Evolutionary conservation across 2,888 invertebrate species (phyloP).

Genomic region (Oscheius onirici): DNA sequence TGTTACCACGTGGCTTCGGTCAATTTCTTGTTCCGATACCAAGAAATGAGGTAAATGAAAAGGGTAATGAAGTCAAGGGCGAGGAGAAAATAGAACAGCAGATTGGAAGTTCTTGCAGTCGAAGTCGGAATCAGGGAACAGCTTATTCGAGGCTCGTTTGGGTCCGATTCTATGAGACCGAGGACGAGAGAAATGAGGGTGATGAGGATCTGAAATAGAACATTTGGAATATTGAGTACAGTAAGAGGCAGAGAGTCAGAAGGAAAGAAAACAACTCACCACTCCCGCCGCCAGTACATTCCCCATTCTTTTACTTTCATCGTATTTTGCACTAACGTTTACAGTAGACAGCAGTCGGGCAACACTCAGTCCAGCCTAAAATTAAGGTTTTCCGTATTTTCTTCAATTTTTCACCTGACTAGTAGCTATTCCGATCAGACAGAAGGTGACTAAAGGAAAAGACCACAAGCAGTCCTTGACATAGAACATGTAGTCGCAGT

Average conservation of each 20-base stretch:
- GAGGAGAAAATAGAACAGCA: conserved; percentile 17
- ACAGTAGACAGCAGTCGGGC: conserved; percentile 5
- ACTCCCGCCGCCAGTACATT: not conserved
- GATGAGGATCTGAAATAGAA: not conserved
- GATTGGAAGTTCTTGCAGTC: conserved; percentile 15
- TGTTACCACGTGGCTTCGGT: conserved; percentile 4
- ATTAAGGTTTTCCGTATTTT: not conserved
- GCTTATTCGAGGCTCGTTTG: not conserved
- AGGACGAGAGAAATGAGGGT: conserved; percentile 7
- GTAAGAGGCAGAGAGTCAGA: not conserved
- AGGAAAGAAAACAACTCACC: not conserved
- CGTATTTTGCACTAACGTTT: conserved; percentile 6
- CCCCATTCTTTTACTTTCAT: not conserved
- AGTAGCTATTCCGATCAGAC: conserved; percentile 26
- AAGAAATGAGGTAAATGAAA: conserved; percentile 12
- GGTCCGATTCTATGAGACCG: not conserved
- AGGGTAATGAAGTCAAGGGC: conserved; percentile 12
- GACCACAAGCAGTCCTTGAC: conserved; percentile 16
- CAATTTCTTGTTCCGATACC: not conserved
- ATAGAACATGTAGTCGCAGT: conserved; percentile 14
- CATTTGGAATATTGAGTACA: not conserved
- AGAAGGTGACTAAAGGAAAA: not conserved
- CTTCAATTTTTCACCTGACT: conserved; percentile 5
- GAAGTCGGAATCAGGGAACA: conserved; percentile 19
- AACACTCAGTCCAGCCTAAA: conserved; percentile 20